Base-by-base conservation (phyloP, 2,797 vertebrate species). In the Chromis chromis region DNA sequence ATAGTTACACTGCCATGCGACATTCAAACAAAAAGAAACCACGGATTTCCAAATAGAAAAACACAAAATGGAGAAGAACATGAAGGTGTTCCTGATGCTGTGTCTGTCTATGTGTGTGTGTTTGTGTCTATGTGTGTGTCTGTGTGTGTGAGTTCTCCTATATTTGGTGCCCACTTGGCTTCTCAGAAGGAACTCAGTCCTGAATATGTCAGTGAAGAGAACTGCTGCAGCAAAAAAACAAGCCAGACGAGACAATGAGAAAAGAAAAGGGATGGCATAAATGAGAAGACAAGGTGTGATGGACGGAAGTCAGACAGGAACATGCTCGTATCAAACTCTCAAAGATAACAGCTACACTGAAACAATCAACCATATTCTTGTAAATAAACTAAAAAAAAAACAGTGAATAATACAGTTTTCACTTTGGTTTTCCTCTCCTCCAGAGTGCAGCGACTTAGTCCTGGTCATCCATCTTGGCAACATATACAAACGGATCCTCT, bases 181-280 rank as follows among this genome's bases (percentile, higher is more conserved):
- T 75, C 80, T 72, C 53, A 82, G 70, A 84, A 82, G 74, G 80
- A 89, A 80, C 79, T 87, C 83, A 87, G 89, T 76, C 88, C 91
- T 88, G 86, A 93, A 92, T 94, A 91, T 94, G 91, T 93, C 93
- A 93, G 86, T 79, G 74, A 80, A 79, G 73, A 84, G 76, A 82
- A 85, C 72, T 24, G 46, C 77, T 87, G 82, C 82, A 88, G 87
- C 70, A 79, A 83, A 86, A 83, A 86, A 87, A 84, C 66, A 74
- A 69, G 74, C 72, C 52, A 40, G 80, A 36, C 22, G 33, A 52
- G 52, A 48, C 22, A 44, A 46, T 4, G 22, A 44, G 6, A 70
- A n/a, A 7, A 63, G 27, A 54, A 24, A 50, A 60, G 56, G 7
- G 46, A 65, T 27, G 24, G 53, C 36, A 27, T 40, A 56, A 19